A percentile compares a stretch with the other conserved stretches of the same genome.
These are phyloP conservation scores for Dryobotodes eremita DNA, from an alignment of 2,888 invertebrate genomes.

Conservation along the genomic window DNA sequence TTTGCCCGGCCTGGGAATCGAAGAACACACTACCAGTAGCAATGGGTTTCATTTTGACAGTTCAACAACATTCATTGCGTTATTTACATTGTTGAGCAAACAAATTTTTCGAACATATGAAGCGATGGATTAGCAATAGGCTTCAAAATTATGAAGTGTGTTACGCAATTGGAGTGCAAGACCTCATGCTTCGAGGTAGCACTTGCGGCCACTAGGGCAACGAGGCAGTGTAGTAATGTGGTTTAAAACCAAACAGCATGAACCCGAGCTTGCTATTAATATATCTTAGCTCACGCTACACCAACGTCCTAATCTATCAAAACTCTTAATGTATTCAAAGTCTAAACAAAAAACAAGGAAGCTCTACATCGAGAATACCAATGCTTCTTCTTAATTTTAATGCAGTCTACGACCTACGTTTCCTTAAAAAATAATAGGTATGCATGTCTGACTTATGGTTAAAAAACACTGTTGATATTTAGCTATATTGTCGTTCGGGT, in stretches of 20 bases:
- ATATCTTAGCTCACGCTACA: slow-evolving; percentile 1
- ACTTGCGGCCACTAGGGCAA: too few relatives aligned
- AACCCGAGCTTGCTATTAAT: background rate
- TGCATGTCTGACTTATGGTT: background rate
- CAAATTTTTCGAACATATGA: too few relatives aligned
- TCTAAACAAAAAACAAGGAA: slow-evolving; percentile 65
- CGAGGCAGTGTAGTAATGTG: too few relatives aligned
- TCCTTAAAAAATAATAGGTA: slow-evolving; percentile 3
- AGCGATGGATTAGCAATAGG: too few relatives aligned
- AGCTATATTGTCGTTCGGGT: background rate
- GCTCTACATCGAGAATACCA: slow-evolving; percentile 46
- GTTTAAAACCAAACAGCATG: background rate
- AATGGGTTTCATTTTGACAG: too few relatives aligned
- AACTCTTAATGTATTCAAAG: slow-evolving; percentile 42
- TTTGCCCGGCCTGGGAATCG: too few relatives aligned
- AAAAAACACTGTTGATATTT: background rate
- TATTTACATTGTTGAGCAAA: too few relatives aligned
- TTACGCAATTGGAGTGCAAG: too few relatives aligned
- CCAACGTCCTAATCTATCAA: slow-evolving; percentile 15
- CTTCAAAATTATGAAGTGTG: too few relatives aligned
- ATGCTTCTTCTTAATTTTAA: slow-evolving; percentile 31
- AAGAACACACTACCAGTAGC: too few relatives aligned
- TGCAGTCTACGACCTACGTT: slow-evolving; percentile 8
- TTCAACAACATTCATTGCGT: too few relatives aligned
- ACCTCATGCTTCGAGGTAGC: too few relatives aligned